Evolutionary conservation across 2,113 vertebrate species (phyloP), one percentile per base, ranked within the genome.

Genomic region (Taurulus bubalis): DNA sequence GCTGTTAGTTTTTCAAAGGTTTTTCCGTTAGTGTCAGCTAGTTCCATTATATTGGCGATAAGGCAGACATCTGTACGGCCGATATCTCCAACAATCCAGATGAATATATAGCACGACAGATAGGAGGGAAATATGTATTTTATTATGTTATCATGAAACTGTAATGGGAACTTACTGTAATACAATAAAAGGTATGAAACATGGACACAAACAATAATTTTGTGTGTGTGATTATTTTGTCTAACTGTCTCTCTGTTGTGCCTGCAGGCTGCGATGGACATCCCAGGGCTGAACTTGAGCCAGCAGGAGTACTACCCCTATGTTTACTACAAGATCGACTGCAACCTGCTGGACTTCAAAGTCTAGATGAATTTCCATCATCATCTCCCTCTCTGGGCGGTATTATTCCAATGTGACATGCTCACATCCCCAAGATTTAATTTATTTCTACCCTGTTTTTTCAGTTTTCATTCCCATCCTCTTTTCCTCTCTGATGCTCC

Each of bases 241-340:
- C 26, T 47, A 42, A 2, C 6, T 75, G 10, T 74, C 0, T 47
- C 15, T 26, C 34, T 60, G 8, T 20, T 20, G 59, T 68, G 58
- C 30, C 62, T 73, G 0, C 92, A 99, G 98, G 96, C 97, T 49
- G 90, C 97, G 32, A 96, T 99, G 97, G 98, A 99, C 90, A 99
- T 99, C 83, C 98, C 98, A 10, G 98, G 98, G 67, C 93, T 99
- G 91, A 99, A 99, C 90, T 91, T 99, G 94, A 98, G 97, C 92
- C 98, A 99, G 85, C 98, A 99, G 89, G 98, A 99, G 83, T 99
- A 99, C 87, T 99, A 99, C 89, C 98, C 98, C 0, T 99, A 99
- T 2, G 98, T 99, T 83, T 99, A 99, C 94, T 99, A 99, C 95
- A 99, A 99, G 95, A 97, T 99, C 0, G 97, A 99, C 86, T 98